Percentiles rank a stretch among this genome's conserved stretches.
phyloP scores from a whole-genome alignment of 2,113 vertebrate species.

The Solea solea region DNA sequence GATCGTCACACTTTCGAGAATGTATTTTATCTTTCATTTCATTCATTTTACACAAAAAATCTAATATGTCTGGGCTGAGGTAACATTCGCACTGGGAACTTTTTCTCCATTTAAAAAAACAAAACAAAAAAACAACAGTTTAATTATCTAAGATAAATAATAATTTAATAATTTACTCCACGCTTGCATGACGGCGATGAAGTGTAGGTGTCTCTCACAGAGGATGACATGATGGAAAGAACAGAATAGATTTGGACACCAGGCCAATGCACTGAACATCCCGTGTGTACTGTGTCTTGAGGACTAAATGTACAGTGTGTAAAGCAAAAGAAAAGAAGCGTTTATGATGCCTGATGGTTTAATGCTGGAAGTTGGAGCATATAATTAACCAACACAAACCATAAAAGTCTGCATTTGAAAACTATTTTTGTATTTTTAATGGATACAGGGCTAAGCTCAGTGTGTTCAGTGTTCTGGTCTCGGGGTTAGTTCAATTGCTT shows the following conservation, averaged over 20 bases:
- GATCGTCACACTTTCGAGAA: background rate
- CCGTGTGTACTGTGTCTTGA: slow-evolving; percentile 56
- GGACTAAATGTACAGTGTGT: slow-evolving; percentile 31
- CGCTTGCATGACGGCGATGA: background rate
- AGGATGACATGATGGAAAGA: slow-evolving; percentile 73
- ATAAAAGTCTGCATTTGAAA: slow-evolving; percentile 12
- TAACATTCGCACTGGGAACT: too few species aligned
- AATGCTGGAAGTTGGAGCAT: slow-evolving; percentile 11
- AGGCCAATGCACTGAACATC: slow-evolving; percentile 45
- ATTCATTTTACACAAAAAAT: too few species aligned
- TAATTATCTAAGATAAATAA: background rate
- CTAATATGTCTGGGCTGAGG: too few species aligned
- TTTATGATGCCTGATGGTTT: slow-evolving; percentile 16
- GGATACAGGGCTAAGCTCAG: slow-evolving; percentile 2
- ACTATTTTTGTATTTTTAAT: slow-evolving; percentile 10
- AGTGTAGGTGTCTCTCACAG: slow-evolving; percentile 27
- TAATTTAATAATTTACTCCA: background rate
- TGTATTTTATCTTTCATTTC: too few species aligned
- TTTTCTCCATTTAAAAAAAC: background rate
- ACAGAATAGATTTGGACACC: slow-evolving; percentile 55
- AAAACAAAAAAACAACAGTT: background rate
- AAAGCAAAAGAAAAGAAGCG: slow-evolving; percentile 34
- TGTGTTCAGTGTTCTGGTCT: background rate
- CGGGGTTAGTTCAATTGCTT: background rate
- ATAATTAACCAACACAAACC: slow-evolving; percentile 19